phyloP scores from a whole-genome alignment of 2,888 invertebrate species.

The Mesorhabditis sp. region DNA sequence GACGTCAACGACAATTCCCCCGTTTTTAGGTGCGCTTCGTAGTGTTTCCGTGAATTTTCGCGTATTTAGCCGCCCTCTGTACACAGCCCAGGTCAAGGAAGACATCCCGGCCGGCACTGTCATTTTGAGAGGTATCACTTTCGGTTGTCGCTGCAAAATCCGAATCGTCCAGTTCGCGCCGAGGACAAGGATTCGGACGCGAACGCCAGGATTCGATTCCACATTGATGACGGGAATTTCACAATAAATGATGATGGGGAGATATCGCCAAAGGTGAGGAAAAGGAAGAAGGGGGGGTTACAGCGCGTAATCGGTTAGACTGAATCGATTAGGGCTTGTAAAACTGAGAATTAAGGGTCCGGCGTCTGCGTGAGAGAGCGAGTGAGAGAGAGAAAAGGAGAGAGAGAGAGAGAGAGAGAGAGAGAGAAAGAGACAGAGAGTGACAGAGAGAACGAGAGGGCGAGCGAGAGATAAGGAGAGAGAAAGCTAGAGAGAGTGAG shows the following conservation, averaged over 20 bases:
- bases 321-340: not conserved
- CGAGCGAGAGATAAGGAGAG: too few species aligned
- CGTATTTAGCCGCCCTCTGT: conserved; percentile 73
- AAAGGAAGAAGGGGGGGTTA: not conserved
- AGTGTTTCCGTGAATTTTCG: too few species aligned
- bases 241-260: conserved; percentile 91
- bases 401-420: too few species aligned
- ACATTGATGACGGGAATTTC: conserved; percentile 86
- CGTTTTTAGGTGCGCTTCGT: conserved; percentile 9
- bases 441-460: too few species aligned
- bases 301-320: not conserved
- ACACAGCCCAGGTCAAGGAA: conserved; percentile 92
- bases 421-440: too few species aligned
- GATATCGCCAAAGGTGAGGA: conserved; percentile 78
- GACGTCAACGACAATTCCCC: conserved; percentile 57
- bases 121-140: conserved; percentile 72
- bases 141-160: not conserved
- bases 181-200: conserved; percentile 76
- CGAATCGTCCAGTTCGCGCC: conserved; percentile 35
- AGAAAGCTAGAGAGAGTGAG: too few species aligned
- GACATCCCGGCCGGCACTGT: conserved; percentile 86
- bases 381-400: not conserved
- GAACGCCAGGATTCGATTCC: conserved; percentile 89
- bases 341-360: not conserved
- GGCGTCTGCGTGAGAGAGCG: not conserved